Base-by-base conservation (phyloP, 2,888 invertebrate species). In the Eristalis arbustorum region DNA sequence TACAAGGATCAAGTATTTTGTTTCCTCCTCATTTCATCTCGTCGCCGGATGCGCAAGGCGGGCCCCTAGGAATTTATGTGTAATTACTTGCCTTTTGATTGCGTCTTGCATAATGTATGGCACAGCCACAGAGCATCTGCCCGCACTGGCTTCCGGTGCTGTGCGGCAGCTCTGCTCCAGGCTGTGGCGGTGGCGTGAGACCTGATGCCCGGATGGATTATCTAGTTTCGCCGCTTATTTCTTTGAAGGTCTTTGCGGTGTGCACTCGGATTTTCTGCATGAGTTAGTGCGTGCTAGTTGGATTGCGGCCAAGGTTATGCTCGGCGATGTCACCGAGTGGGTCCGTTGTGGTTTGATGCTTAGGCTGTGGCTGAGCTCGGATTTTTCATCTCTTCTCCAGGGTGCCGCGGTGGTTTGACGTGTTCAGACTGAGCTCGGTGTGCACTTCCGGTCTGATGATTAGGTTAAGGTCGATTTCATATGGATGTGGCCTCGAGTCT, bases 71-170 rank as follows among this genome's bases (percentile, higher is more conserved):
- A 71, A 62, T 79, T 74, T 71, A 74, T 66, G 68, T 79, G 73
- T 84, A 74, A 79, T 84, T 79, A 75, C 73, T 84, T 79, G 64
- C n/a, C 74, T 74, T 84, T 84, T 84, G 74, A 79, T 79, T 84
- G 84, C 76, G 66, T 40, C 66, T 66, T 74, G 84, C 69, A 71
- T 75, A 71, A 84, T 74, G 64, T 74, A 79, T 74, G 59, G 18
- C 34, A 23, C 14, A 2, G 42, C 34, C 73, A 42, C 73, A 42
- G 23, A 40, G 49, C 14, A 31, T 57, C 66, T 31, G 49, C 49
- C 42, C 23, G 8, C 14, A 23, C 13, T n/a, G n/a, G 23, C n/a
- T 57, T 23, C 11, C 34, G 23, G 25, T 10, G 62, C 2, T 40
- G 42, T 49, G 11, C 62, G 49, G 13, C 34, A 13, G 62, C 49